phyloP scores from a whole-genome alignment of 2,888 invertebrate species.

The Napeogenes inachia region DNA sequence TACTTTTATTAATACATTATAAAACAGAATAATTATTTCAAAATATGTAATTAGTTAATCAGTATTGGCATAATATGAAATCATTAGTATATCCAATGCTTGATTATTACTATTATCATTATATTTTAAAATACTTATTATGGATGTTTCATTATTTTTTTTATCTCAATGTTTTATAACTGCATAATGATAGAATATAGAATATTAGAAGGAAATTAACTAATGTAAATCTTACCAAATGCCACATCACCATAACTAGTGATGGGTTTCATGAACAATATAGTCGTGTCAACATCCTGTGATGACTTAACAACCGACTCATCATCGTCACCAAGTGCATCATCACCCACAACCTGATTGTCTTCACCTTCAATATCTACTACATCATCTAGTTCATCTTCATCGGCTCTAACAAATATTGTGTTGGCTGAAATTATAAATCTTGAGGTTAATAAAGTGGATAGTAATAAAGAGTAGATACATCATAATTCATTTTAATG shows the following conservation, averaged over 20 bases:
- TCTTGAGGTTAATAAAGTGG: background rate
- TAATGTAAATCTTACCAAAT: slow-evolving; percentile 73
- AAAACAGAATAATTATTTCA: no score
- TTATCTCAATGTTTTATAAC: background rate
- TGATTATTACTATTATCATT: background rate
- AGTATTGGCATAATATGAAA: no score
- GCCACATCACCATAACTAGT: slow-evolving; percentile 78
- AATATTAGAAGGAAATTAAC: background rate
- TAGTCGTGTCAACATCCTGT: slow-evolving; percentile 92
- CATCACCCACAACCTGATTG: slow-evolving; percentile 79
- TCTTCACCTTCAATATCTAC: slow-evolving; percentile 82
- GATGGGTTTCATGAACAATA: slow-evolving; percentile 91
- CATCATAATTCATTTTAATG: no score
- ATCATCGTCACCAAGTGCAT: slow-evolving; percentile 80
- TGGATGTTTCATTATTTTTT: background rate
- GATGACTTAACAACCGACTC: slow-evolving; percentile 82
- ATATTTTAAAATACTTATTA: background rate
- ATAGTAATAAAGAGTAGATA: background rate
- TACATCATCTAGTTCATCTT: slow-evolving; percentile 84
- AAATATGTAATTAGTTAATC: no score
- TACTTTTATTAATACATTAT: background rate
- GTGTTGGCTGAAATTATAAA: slow-evolving; percentile 53
- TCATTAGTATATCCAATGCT: background rate
- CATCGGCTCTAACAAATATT: slow-evolving; percentile 78
- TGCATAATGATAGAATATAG: background rate